These are phyloP conservation scores for Oryzias celebensis DNA, from an alignment of 2,113 vertebrate species.

Conservation along the genomic window DNA sequence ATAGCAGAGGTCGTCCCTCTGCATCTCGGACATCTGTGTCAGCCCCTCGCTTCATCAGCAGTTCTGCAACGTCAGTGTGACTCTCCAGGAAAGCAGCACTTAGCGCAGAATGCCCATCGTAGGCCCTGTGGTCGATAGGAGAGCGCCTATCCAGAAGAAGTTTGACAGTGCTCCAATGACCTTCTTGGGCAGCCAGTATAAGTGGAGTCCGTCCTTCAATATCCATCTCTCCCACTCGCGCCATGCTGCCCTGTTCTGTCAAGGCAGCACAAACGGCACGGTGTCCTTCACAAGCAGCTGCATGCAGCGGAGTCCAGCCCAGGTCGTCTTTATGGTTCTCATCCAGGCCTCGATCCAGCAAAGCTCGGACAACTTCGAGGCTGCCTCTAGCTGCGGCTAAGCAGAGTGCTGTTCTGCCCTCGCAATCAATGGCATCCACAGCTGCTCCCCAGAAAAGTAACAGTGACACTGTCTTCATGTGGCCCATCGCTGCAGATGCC, in stretches of 20 bases:
- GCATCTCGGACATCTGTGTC: conserved; percentile 78
- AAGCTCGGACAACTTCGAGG: conserved; percentile 70
- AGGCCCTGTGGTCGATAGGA: conserved; percentile 75
- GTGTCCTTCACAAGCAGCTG: conserved; percentile 82
- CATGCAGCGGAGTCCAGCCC: conserved; percentile 83
- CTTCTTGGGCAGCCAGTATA: conserved; percentile 82
- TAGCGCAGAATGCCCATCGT: conserved; percentile 79
- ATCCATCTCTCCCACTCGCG: conserved; percentile 77
- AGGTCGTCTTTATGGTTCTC: conserved; percentile 83
- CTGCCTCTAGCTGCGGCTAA: conserved; percentile 78
- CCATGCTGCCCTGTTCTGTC: conserved; percentile 78
- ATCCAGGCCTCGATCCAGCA: conserved; percentile 81
- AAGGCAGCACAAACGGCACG: conserved; percentile 72
- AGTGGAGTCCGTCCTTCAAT: conserved; percentile 78
- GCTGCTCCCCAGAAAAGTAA: conserved; percentile 82
- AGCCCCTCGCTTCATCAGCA: conserved; percentile 77
- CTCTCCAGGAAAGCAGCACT: conserved; percentile 73
- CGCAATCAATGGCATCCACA: conserved; percentile 77
- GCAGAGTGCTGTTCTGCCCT: conserved; percentile 80
- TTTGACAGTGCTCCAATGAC: conserved; percentile 71
- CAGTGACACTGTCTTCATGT: conserved; percentile 70
- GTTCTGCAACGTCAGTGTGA: conserved; percentile 70
- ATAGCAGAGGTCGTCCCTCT: conserved; percentile 80
- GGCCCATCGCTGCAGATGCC: conserved; percentile 81
- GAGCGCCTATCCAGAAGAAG: conserved; percentile 76